Base-by-base conservation (phyloP, 2,888 invertebrate species). In the Mechanitis mazaeus region DNA sequence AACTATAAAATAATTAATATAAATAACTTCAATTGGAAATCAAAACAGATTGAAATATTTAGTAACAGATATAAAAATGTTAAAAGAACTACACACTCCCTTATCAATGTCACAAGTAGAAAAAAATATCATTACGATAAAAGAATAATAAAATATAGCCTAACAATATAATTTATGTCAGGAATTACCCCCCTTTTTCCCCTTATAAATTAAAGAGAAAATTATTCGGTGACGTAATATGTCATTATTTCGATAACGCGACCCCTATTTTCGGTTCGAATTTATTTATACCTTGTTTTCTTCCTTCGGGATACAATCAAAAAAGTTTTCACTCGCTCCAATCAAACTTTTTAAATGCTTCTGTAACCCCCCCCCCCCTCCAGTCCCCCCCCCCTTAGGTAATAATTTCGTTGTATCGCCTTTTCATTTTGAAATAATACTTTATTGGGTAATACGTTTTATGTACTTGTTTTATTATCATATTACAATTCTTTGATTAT, bases 281-380 rank as follows among this genome's bases (percentile, higher is more conserved):
- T 72, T 80, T 80, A 82, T 83, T 81, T 83, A 81, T 80, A 71
- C 71, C 71, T 74, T 83, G 80, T 80, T 80, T 78, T 78, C 77
- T 77, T 74, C 81, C 82, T 87, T 85, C 79, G 77, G 79, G 78
- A 83, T 81, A 84, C 85, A 87, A 89, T 87, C 87, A 85, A 84
- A 87, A 88, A 80, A 82, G 83, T 80, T 67, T 64, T 58, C 71
- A 68, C 72, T 71, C 72, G 68, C 81, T 84, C 80, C 85, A 87
- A 89, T 87, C 88, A 87, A 89, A 88, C 87, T 88, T 89, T 86
- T 83, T 82, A 84, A 87, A 85, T 81, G 82, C 71, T 70, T 75
- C 74, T 66, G 72, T 66, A 71, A 68, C 69, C 69, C 69, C 78
- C 75, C 73, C 65, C 54, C 56, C 60, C 58, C 57, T 60, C 60